These are phyloP conservation scores for Pseudopipra pipra DNA, from an alignment of 2,113 vertebrate genomes.

Conservation along the genomic window DNA sequence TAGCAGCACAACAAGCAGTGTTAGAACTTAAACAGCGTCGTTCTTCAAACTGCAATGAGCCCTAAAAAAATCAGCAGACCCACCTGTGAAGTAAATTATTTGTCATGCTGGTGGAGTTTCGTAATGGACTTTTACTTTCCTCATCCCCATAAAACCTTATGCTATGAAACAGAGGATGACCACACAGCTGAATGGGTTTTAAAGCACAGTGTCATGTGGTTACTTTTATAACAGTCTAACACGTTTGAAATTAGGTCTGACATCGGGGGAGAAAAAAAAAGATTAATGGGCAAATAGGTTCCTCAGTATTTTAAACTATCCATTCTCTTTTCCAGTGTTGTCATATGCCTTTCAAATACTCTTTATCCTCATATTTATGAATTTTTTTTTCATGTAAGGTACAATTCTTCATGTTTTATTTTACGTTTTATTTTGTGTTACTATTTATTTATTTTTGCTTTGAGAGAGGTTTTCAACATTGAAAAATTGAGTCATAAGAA, in stretches of 20 bases:
- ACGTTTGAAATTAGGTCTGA: background rate
- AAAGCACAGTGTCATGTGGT: background rate
- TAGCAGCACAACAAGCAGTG: background rate
- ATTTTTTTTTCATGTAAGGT: background rate
- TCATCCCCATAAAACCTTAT: background rate
- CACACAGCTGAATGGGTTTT: background rate
- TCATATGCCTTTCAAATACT: background rate
- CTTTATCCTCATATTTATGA: background rate
- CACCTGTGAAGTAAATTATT: background rate
- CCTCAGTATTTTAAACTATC: background rate
- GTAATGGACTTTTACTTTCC: background rate
- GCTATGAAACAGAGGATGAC: background rate
- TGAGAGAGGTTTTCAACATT: background rate
- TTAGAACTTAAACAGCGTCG: background rate
- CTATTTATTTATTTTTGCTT: background rate
- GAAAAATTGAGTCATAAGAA: accelerated
- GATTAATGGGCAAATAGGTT: accelerated
- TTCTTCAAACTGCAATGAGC: background rate
- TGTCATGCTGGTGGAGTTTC: background rate
- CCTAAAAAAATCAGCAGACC: background rate
- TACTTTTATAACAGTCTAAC: background rate
- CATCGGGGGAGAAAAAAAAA: too few relatives aligned
- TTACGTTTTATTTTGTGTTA: background rate
- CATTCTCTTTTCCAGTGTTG: accelerated
- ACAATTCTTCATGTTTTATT: background rate